Evolutionary conservation across 2,797 vertebrate genomes (phyloP).

Genomic region (Hylomyscus alleni): DNA sequence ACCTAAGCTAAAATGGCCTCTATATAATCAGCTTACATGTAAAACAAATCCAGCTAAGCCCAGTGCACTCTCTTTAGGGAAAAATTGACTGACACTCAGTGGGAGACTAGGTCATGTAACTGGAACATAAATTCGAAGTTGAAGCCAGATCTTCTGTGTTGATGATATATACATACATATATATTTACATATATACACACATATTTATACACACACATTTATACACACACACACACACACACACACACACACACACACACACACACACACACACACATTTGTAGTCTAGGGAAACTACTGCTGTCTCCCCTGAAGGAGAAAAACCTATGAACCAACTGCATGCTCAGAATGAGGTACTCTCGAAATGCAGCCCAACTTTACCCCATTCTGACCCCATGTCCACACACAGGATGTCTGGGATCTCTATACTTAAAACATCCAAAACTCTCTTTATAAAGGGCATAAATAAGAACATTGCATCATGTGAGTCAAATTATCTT

Average conservation of each 20-base stretch:
- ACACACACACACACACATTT: too few relatives aligned
- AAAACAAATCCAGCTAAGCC: background rate
- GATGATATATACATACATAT: background rate
- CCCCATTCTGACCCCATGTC: fast-evolving
- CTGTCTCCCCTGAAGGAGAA: background rate
- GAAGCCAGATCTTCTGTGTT: background rate
- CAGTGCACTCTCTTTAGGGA: fast-evolving
- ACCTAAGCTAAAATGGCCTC: background rate
- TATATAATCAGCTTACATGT: background rate
- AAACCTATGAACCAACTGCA: background rate
- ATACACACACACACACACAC: too few relatives aligned
- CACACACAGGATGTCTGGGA: background rate
- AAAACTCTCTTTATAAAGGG: background rate
- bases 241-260: too few relatives aligned
- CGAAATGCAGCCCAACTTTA: background rate
- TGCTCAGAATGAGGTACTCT: background rate
- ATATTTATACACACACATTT: too few relatives aligned
- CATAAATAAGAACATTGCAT: background rate
- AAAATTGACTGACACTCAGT: fast-evolving
- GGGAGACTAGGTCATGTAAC: too few relatives aligned
- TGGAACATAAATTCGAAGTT: background rate
- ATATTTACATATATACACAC: too few relatives aligned
- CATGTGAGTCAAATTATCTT: background rate
- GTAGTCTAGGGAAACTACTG: background rate
- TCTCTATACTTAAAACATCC: background rate